phyloP scores from a whole-genome alignment of 2,797 vertebrate genomes.

The Monodelphis domestica region DNA sequence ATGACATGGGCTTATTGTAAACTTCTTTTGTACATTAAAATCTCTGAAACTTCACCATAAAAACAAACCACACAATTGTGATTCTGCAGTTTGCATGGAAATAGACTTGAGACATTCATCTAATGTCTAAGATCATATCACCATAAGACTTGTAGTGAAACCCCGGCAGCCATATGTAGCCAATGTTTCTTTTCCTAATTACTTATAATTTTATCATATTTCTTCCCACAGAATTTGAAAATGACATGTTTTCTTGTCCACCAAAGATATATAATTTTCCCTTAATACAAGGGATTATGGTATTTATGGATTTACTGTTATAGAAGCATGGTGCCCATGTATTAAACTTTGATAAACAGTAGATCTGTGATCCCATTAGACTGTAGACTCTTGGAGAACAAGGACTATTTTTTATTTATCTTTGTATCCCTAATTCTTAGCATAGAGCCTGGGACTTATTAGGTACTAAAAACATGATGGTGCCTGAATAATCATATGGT shows the following conservation, averaged over 20 bases:
- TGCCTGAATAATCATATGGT: background rate
- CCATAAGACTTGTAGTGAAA: slow-evolving; percentile 72
- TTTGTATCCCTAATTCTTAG: background rate
- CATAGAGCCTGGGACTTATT: background rate
- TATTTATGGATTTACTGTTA: slow-evolving; percentile 75
- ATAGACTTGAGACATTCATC: slow-evolving; percentile 18
- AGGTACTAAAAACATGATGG: slow-evolving; percentile 5
- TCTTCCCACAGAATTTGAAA: slow-evolving; percentile 76
- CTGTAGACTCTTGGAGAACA: background rate
- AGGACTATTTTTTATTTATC: background rate
- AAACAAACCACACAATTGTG: slow-evolving; percentile 61
- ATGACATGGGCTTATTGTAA: slow-evolving; percentile 64
- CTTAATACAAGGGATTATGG: slow-evolving; percentile 59
- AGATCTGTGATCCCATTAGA: background rate
- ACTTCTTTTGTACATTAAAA: slow-evolving; percentile 65
- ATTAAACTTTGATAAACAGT: background rate
- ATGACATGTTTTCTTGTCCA: slow-evolving; percentile 77
- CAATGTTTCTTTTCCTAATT: slow-evolving; percentile 78
- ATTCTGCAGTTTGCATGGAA: slow-evolving; percentile 55
- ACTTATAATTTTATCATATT: slow-evolving; percentile 77
- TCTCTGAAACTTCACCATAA: slow-evolving; percentile 66
- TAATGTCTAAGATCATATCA: slow-evolving; percentile 42
- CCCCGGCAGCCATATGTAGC: slow-evolving; percentile 64
- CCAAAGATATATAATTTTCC: slow-evolving; percentile 72
- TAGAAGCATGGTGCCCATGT: background rate